These are phyloP conservation scores for Ondatra zibethicus DNA, from an alignment of 2,113 vertebrate genomes.

Conservation along the genomic window DNA sequence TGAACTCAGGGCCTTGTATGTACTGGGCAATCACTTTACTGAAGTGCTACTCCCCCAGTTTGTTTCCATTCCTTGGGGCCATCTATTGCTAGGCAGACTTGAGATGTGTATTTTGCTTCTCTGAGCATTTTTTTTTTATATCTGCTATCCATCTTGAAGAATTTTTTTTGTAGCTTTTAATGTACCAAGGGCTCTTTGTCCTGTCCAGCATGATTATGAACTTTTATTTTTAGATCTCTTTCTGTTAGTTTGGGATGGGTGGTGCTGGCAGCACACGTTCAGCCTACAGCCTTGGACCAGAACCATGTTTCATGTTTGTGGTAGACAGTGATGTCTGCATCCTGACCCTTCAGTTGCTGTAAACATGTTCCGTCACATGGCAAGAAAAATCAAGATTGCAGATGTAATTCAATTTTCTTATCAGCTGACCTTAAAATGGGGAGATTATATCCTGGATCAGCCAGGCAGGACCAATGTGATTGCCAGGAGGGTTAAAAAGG, in stretches of 20 bases:
- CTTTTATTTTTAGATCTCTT: constrained; percentile 8
- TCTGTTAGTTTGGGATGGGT: neutral
- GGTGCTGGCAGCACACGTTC: neutral
- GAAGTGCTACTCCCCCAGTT: too few species aligned
- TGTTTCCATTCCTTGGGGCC: neutral
- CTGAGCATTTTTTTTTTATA: neutral
- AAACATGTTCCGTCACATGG: neutral
- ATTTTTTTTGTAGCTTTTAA: neutral
- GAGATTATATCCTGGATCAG: neutral
- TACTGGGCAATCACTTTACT: neutral
- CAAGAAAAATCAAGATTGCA: constrained; percentile 26
- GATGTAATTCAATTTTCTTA: neutral
- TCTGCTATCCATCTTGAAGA: neutral
- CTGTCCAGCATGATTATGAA: neutral
- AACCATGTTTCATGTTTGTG: neutral
- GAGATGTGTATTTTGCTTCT: neutral
- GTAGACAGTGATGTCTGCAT: neutral
- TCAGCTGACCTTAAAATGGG: neutral
- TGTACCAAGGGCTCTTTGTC: neutral
- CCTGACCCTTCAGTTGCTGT: neutral
- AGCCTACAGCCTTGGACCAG: neutral
- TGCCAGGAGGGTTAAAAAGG: neutral
- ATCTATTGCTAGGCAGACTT: neutral
- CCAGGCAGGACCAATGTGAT: neutral
- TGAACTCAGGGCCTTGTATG: neutral